Conservation (phyloP, 1,140 invertebrate species). For the Phymorhynchus buccinoides region DNA sequence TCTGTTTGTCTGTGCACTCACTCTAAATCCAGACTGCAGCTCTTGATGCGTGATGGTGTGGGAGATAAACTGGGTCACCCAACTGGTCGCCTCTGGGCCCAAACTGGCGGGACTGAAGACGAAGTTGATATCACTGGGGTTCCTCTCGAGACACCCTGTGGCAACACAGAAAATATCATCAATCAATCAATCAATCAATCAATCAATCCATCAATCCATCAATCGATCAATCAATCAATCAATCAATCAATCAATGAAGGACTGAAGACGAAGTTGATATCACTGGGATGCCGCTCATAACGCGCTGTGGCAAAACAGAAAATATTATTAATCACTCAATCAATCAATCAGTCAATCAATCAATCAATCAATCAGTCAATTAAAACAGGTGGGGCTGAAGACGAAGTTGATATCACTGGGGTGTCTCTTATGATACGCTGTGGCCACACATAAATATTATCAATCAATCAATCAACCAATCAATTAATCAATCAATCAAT, state of each 20-base stretch:
- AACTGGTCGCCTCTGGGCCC: constrained; percentile 35
- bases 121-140: constrained; percentile 44
- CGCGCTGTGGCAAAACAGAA: too few relatives aligned
- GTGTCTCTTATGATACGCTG: not conserved
- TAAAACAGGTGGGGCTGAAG: too few relatives aligned
- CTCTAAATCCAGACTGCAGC: constrained; percentile 37
- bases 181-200: not conserved
- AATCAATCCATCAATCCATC: not conserved
- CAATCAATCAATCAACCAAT: too few relatives aligned
- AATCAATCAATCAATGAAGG: not conserved
- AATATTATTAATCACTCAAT: too few relatives aligned
- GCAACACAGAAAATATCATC: not conserved
- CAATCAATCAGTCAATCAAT: too few relatives aligned
- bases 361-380: too few relatives aligned
- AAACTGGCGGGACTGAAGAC: constrained; percentile 39
- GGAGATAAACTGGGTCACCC: constrained; percentile 46
- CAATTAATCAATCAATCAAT: too few relatives aligned
- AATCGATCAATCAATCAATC: not conserved
- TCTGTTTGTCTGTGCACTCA: too few relatives aligned
- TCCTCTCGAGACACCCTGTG: constrained; percentile 24
- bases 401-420: not conserved
- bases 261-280: too few relatives aligned
- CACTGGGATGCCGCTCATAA: too few relatives aligned
- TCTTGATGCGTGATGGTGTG: constrained; percentile 36
- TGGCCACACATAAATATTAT: too few relatives aligned